Evolutionary conservation across 2,888 invertebrate genomes (phyloP).

Genomic region (Drosophila fungiperda): DNA sequence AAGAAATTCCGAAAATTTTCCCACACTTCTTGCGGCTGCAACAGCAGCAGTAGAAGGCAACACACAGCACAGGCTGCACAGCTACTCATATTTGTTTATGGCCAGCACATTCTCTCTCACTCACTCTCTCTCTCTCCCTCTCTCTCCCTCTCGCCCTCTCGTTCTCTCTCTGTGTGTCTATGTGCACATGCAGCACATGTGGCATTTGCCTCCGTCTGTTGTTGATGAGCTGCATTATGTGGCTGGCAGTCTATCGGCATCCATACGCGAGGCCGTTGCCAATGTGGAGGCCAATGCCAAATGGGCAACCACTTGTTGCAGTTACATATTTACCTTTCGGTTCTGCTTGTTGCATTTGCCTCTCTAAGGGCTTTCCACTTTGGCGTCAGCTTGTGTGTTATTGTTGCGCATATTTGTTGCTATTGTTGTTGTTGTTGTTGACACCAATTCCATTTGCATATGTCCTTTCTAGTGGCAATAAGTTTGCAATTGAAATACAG

Average conservation of each 20-base stretch:
- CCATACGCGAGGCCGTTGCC: slow-evolving; percentile 56
- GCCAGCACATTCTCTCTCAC: slow-evolving; percentile 57
- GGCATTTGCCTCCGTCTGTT: slow-evolving; percentile 75
- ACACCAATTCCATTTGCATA: slow-evolving; percentile 72
- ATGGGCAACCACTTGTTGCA: slow-evolving; percentile 75
- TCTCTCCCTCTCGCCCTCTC: not conserved
- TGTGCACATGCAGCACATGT: slow-evolving; percentile 65
- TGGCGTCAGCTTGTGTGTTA: slow-evolving; percentile 45
- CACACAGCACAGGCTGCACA: slow-evolving; percentile 52
- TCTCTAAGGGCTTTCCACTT: slow-evolving; percentile 59
- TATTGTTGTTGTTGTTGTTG: slow-evolving; percentile 45
- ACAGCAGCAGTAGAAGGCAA: slow-evolving; percentile 18
- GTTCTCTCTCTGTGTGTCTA: slow-evolving; percentile 7
- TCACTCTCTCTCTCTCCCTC: not conserved
- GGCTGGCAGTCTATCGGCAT: slow-evolving; percentile 70
- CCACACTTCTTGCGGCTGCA: slow-evolving; percentile 70
- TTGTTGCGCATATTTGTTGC: slow-evolving; percentile 34
- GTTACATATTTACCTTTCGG: slow-evolving; percentile 75
- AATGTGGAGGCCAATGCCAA: slow-evolving; percentile 67
- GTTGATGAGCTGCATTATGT: slow-evolving; percentile 79
- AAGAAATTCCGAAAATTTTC: slow-evolving; percentile 79
- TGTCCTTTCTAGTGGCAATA: slow-evolving; percentile 46
- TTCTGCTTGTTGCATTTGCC: slow-evolving; percentile 72
- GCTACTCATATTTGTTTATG: slow-evolving; percentile 80
- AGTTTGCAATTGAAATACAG: slow-evolving; percentile 10